Evolutionary conservation across 2,113 vertebrate species (phyloP), one percentile per base, ranked within the genome.

Genomic region (Chrysochloris asiatica): DNA sequence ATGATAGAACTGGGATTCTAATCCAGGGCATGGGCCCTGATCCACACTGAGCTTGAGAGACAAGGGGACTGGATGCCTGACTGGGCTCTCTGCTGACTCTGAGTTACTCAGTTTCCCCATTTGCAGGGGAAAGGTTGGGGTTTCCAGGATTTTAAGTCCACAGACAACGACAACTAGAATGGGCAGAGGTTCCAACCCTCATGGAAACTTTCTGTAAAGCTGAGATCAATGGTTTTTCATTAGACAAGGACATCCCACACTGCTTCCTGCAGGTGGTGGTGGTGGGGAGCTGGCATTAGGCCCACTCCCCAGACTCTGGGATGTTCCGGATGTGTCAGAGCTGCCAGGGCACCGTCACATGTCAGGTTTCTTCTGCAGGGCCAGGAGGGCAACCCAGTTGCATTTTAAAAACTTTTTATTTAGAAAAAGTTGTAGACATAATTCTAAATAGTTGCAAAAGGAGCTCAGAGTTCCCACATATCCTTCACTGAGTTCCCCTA

Each of bases 381-480:
- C 28, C 21, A 43, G 28, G 50, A 63, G 8, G 33, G 69, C 47
- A 33, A 56, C 38, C 73, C 19, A 16, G 61, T 4, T 38, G 65
- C n/a, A 54, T 38, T 56, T 78, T 54, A 54, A 52, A n/a, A 50
- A 76, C 47, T 30, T 63, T 82, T 77, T 33, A 54, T 81, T 84
- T 93, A 54, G 52, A 79, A 63, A 72, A 48, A 78, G 38, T 72
- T 84, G 69, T 36, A 89, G 45, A 85, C 45, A n/a, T n/a, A n/a
- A n/a, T 54, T 93, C 36, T 38, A 56, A 45, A 45, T 79, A 54
- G 36, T 80, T 65, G 30, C 63, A 33, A 45, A 84, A 38, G 59
- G 30, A 63, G 54, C 72, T 33, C 45, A 88, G 45, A 85, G 30
- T 54, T 73, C 26, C 19, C 4, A 45, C n/a, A 61, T 36, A n/a